Evolutionary conservation across 1,140 invertebrate species (phyloP), one percentile per base, ranked within the genome.

Genomic region (Harpegnathos saltator): DNA sequence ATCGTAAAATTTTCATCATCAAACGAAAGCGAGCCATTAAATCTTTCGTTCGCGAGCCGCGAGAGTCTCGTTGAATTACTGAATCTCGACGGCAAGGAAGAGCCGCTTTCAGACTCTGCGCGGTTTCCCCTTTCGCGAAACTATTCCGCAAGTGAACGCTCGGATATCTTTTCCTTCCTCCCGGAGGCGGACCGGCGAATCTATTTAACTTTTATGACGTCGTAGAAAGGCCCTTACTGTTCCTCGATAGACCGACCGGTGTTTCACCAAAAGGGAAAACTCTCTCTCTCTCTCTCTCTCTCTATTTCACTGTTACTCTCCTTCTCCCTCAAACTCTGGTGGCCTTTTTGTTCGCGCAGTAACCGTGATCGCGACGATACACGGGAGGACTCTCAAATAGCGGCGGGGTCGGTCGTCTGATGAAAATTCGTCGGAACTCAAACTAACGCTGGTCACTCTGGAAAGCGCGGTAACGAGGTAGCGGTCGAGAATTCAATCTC

Each of bases 401-500:
- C 54, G 14, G 72, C 29, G 73, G n/a, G n/a, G 59, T 65, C 54
- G 62, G 71, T 75, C 87, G 52, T 58, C 59, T 77, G 50, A 48
- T 73, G 69, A 68, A 74, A 82, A 85, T 80, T 72, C 68, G 80
- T 24, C 48, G 58, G n/a, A 56, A 66, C 68, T 69, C 75, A 62
- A 50, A 69, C 78, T 85, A 61, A 81, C 75, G 83, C 62, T 66
- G 44, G 68, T 82, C 72, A 63, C 69, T 75, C 83, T 44, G 56
- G 58, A 69, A 82, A 78, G 78, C 85, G 56, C 68, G 54, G 80
- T 73, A 83, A 86, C 72, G 78, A 86, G 61, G 59, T 78, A 56
- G 84, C 74, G 87, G 85, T 89, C 87, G 87, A 86, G 86, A 90
- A 91, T 90, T 91, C 90, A 90, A 91, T 91, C 89, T 85, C 84